Percentiles rank a stretch among this genome's conserved stretches.
phyloP scores from a whole-genome alignment of 2,797 vertebrate genomes.

The Coilia nasus region DNA sequence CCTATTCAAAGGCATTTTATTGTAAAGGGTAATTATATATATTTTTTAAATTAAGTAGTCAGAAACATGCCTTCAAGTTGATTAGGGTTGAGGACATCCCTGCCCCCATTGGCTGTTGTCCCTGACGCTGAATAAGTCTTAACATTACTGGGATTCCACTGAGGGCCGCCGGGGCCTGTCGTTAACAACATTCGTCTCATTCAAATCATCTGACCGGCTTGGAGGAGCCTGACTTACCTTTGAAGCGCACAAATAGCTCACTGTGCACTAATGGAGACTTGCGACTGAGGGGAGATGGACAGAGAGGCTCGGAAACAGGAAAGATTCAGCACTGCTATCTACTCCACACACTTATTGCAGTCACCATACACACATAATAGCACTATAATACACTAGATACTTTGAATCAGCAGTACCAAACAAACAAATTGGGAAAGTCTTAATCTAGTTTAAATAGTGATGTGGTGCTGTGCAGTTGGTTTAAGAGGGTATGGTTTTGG shows the following conservation, averaged over 20 bases:
- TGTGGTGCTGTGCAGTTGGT: no score
- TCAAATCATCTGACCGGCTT: background rate
- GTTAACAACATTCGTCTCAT: constrained; percentile 27
- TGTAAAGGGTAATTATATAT: background rate
- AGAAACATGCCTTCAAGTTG: background rate
- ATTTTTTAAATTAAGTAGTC: background rate
- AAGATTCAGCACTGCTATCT: no score
- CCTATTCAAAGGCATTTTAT: constrained; percentile 27
- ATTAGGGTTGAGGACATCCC: background rate
- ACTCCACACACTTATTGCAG: no score
- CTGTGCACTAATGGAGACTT: constrained; percentile 9
- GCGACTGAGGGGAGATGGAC: background rate
- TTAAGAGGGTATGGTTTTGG: no score
- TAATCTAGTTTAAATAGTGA: no score
- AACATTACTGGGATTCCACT: constrained; percentile 40
- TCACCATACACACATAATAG: no score
- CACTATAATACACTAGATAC: no score
- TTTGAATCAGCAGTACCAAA: no score
- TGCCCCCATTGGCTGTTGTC: background rate
- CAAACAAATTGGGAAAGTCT: no score
- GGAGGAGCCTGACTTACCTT: constrained; percentile 3
- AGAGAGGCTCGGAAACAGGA: no score
- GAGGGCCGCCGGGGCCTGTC: constrained; percentile 8
- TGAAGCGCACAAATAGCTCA: constrained; percentile 21
- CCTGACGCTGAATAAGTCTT: constrained; percentile 28